Evolutionary conservation across 2,113 vertebrate species (phyloP), one percentile per base, ranked within the genome.

Genomic region (Lamprologus speciosus): DNA sequence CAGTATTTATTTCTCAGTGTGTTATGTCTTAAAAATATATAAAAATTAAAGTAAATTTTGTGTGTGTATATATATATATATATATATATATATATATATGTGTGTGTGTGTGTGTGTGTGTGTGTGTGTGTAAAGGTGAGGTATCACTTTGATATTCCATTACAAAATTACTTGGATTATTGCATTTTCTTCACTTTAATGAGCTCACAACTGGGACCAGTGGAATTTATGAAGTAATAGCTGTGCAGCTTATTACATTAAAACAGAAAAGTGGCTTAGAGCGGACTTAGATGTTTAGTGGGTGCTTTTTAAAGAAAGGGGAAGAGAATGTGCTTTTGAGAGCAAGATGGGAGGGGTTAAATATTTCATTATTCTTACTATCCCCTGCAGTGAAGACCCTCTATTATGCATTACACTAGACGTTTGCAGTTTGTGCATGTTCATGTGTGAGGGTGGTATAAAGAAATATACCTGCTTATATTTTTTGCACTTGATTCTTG

Each of bases 331-430:
- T 70, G 51, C 26, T 35, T 54, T 16, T 47, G 47, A 51, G 9
- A 83, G 70, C 6, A 83, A 84, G 50, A 83, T 70, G 68, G 47
- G 16, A 89, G 58, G 81, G 85, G 85, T 89, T 92, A 91, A 90
- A 92, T 92, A 86, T 92, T 92, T 90, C 42, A 89, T 89, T 68
- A 88, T 88, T 53, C 78, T 28, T 65, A 80, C 86, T 21, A 75
- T 85, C 70, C 89, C 86, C 89, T 85, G 83, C 85, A 89, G 85
- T 84, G 33, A 89, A 81, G 55, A 82, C 53, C 83, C 60, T 83
- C 42, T 80, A 90, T 88, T 92, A 82, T 31, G 54, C 80, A 81
- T 81, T 40, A 26, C 53, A 42, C 35, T n/a, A 9, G n/a, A 54
- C 13, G 21, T 40, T 91, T 47, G 4, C 35, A 51, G 47, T 68